Conservation (phyloP, 2,113 vertebrate genomes). For the Nothobranchius furzeri region DNA sequence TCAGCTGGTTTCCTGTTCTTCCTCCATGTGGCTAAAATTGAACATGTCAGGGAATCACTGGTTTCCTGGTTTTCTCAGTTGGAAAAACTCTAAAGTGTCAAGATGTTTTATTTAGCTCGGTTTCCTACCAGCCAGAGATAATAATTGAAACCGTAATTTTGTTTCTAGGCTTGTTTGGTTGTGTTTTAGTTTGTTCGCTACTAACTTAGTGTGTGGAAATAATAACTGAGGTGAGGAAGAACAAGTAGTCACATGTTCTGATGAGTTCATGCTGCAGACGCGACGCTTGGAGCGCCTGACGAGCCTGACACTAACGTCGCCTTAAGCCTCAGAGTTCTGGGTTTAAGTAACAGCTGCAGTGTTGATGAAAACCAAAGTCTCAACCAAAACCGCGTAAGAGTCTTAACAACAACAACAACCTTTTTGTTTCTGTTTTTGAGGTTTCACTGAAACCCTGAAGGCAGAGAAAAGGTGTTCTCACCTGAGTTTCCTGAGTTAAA, state of each 20-base stretch:
- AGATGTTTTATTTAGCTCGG: background rate
- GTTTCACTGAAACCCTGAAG: background rate
- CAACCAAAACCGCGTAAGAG: background rate
- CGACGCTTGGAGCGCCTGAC: background rate
- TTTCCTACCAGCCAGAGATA: constrained; percentile 18
- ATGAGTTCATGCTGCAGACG: constrained; percentile 2
- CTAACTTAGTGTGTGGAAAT: constrained; percentile 16
- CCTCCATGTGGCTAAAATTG: background rate
- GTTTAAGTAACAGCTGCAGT: background rate
- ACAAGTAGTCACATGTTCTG: constrained; percentile 2
- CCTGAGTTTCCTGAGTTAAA: constrained; percentile 43
- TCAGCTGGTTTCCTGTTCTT: constrained; percentile 12
- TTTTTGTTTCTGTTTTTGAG: background rate
- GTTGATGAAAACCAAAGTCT: background rate
- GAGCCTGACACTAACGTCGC: too few relatives aligned
- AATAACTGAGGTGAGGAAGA: constrained; percentile 18
- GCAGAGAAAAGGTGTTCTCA: background rate
- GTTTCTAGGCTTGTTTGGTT: background rate
- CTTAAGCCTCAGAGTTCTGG: background rate
- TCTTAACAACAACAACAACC: background rate
- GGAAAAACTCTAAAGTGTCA: constrained; percentile 37
- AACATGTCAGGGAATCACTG: background rate
- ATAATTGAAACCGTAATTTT: constrained; percentile 21
- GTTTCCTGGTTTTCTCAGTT: constrained; percentile 8
- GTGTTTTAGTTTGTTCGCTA: constrained; percentile 6